Conservation (phyloP, 2,797 vertebrate species). For the Lemur catta region DNA sequence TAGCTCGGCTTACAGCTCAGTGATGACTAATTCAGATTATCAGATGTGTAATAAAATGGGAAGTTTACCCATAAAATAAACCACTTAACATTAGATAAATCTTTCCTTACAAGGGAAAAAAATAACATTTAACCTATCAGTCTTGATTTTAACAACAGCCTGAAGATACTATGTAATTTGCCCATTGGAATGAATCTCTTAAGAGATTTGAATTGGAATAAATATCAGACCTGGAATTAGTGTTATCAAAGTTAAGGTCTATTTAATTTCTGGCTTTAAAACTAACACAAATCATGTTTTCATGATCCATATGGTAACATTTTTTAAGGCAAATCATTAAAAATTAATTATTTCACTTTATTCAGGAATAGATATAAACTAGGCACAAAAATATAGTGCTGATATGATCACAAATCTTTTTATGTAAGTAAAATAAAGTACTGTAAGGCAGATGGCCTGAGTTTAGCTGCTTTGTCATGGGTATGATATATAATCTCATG, state of each 20-base stretch:
- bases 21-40: conserved; percentile 19
- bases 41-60: conserved; percentile 7
- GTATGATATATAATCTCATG: neutral
- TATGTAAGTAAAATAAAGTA: conserved; percentile 6
- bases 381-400: neutral
- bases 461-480: neutral
- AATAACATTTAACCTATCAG: neutral
- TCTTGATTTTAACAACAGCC: conserved; percentile 19
- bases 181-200: conserved; percentile 21
- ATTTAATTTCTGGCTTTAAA: conserved; percentile 45
- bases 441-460: neutral
- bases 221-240: conserved; percentile 28
- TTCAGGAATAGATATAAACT: neutral
- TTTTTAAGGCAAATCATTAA: conserved; percentile 9
- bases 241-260: conserved; percentile 34
- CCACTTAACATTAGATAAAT: neutral
- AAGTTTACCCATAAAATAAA: conserved; percentile 1
- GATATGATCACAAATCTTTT: neutral
- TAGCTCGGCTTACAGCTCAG: neutral
- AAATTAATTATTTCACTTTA: conserved; percentile 25
- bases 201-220: conserved; percentile 1
- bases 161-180: neutral
- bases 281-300: conserved; percentile 13
- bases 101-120: conserved; percentile 2
- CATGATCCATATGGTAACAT: neutral